phyloP scores from a whole-genome alignment of 23 tunicate species.

The Ascidia mentula region DNA sequence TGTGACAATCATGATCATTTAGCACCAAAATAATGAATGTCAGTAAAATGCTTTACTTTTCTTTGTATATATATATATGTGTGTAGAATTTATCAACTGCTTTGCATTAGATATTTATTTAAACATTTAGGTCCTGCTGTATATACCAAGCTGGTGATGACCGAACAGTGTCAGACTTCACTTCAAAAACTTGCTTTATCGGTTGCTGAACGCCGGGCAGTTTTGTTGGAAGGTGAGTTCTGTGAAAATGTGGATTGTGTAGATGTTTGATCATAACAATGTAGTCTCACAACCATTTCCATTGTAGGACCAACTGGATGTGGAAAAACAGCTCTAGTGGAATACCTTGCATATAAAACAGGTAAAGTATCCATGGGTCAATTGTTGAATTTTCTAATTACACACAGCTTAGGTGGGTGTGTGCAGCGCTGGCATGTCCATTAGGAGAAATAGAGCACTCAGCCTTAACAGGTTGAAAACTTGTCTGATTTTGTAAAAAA shows the following conservation, averaged over 20 bases:
- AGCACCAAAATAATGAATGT: too few species aligned
- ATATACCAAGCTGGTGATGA: conserved; percentile 11
- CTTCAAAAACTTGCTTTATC: conserved; percentile 47
- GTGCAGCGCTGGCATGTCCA: too few species aligned
- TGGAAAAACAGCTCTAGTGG: conserved; percentile 89
- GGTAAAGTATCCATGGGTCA: conserved; percentile 15
- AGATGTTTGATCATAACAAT: too few species aligned
- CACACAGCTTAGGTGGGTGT: too few species aligned
- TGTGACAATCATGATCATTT: too few species aligned
- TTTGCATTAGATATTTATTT: too few species aligned
- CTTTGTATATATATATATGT: too few species aligned
- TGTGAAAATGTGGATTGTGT: neutral
- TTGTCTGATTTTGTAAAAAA: too few species aligned
- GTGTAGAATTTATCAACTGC: too few species aligned
- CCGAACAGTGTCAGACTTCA: neutral
- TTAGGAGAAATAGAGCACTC: too few species aligned
- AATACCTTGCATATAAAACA: conserved; percentile 60
- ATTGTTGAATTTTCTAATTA: conserved; percentile 3
- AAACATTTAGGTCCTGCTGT: neutral
- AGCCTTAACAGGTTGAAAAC: too few species aligned
- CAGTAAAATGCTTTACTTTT: too few species aligned
- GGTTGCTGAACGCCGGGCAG: conserved; percentile 29
- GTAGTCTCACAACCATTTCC: neutral
- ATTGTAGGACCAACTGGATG: conserved; percentile 85
- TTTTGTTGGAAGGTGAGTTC: conserved; percentile 53